Base-by-base conservation (phyloP, 2,888 invertebrate genomes). In the Oscheius onirici region DNA sequence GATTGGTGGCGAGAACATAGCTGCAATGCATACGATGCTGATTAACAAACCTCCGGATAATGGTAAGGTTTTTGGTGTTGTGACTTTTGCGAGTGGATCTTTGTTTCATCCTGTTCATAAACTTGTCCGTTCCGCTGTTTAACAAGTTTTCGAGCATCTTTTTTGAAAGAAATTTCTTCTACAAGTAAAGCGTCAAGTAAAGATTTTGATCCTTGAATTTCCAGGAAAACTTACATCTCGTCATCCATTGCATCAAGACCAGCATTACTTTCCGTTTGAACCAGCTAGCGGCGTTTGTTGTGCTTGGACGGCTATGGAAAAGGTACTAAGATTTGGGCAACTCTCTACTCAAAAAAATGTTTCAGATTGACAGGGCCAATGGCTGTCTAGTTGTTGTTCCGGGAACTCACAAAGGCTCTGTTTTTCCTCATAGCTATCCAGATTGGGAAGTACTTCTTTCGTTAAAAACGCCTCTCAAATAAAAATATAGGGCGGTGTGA, bases 201-300 rank as follows among this genome's bases (percentile, higher is more conserved):
- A n/a, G n/a, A n/a, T n/a, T n/a, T n/a, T n/a, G n/a, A n/a, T n/a
- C n/a, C 15, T 43, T 43, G 43, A 8, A n/a, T 17, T 6, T n/a
- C 51, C n/a, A 57, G 57, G 60, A 49, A 67, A 71, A 24, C 85
- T 88, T 72, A 88, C 89, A 8, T 89, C 89, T 3, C 85, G 89
- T n/a, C 89, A 89, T 72, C 89, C 89, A 3, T 85, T 89, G 87
- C 89, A 89, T 78, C 91, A 94, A 92, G 95, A 95, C 88, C 88
- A 94, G 40, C 92, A 93, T 88, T 95, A 94, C 88, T 94, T 95
- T 88, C 94, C 94, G 6, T 95, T 88, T 94, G 94, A 94, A 28
- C 94, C 94, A 0, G 92, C 92, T 0, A 91, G 93, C 77, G 90
- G 90, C 75, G 93, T 95, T 69, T 92, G 93, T 0, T 94, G 93